phyloP scores from a whole-genome alignment of 2,888 invertebrate species.

The Chrysolina oricalcia region DNA sequence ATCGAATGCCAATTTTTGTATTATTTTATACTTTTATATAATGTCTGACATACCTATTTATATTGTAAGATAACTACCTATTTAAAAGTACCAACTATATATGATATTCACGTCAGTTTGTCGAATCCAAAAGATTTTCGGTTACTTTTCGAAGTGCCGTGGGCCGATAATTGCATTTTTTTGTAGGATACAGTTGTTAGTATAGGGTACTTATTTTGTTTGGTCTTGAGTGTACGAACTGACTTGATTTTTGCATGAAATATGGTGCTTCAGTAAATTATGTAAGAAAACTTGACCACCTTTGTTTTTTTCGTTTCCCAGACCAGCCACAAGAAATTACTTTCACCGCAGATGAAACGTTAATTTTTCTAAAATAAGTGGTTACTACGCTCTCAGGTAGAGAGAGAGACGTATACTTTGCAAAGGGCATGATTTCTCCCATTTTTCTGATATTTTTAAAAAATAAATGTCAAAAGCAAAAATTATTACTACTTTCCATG shows the following conservation, averaged over 20 bases:
- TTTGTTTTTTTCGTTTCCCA: not conserved
- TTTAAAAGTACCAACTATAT: constrained; percentile 27
- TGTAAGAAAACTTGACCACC: constrained; percentile 49
- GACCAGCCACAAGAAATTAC: not conserved
- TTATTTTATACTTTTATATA: constrained; percentile 71
- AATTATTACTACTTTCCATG: too few relatives aligned
- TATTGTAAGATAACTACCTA: constrained; percentile 57
- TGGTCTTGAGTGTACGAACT: constrained; percentile 56
- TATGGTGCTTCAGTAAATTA: constrained; percentile 69
- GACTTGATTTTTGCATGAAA: constrained; percentile 66
- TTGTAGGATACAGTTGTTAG: constrained; percentile 63
- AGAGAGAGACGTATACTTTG: too few relatives aligned
- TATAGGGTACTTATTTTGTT: constrained; percentile 64
- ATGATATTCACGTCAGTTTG: constrained; percentile 23
- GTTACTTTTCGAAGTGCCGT: not conserved
- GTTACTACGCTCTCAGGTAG: too few relatives aligned
- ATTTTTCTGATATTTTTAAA: too few relatives aligned
- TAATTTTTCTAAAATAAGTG: too few relatives aligned
- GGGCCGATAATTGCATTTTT: constrained; percentile 48
- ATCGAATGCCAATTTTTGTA: constrained; percentile 67
- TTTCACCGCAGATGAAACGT: too few relatives aligned
- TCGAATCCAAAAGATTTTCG: constrained; percentile 7
- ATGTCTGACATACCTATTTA: constrained; percentile 61
- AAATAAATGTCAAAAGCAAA: too few relatives aligned
- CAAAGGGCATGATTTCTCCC: too few relatives aligned